Conservation (phyloP, 2,113 vertebrate species). For the Tursiops truncatus region DNA sequence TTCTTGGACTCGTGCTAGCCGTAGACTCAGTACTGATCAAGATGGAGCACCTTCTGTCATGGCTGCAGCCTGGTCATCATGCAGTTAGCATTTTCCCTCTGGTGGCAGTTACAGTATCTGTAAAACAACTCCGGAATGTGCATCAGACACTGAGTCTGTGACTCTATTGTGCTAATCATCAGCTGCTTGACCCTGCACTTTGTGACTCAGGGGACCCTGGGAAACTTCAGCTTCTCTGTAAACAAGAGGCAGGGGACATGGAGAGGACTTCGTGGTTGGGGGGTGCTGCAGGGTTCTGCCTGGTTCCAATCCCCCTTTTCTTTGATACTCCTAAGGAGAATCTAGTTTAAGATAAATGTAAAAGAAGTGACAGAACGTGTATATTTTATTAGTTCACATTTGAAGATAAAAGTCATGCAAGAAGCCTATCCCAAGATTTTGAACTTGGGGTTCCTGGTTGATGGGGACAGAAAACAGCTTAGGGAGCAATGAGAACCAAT, state of each 20-base stretch:
- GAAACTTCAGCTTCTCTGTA: no score
- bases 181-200: no score
- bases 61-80: background rate
- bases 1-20: background rate
- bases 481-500: background rate
- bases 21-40: no score
- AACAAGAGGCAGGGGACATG: no score
- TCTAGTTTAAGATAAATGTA: background rate
- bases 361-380: background rate
- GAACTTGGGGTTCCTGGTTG: background rate
- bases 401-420: constrained; percentile 26
- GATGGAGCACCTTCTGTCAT: background rate
- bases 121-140: background rate
- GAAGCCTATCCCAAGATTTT: background rate
- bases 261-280: no score
- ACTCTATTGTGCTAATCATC: no score
- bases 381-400: background rate
- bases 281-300: no score
- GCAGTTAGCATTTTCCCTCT: rapidly evolving
- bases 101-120: background rate
- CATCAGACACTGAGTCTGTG: background rate
- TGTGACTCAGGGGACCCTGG: no score
- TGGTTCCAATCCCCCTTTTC: no score
- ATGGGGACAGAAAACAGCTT: background rate
- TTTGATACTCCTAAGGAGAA: background rate